phyloP scores from a whole-genome alignment of 92 coral and sea anemone genomes.

The Actinostola sp. region DNA sequence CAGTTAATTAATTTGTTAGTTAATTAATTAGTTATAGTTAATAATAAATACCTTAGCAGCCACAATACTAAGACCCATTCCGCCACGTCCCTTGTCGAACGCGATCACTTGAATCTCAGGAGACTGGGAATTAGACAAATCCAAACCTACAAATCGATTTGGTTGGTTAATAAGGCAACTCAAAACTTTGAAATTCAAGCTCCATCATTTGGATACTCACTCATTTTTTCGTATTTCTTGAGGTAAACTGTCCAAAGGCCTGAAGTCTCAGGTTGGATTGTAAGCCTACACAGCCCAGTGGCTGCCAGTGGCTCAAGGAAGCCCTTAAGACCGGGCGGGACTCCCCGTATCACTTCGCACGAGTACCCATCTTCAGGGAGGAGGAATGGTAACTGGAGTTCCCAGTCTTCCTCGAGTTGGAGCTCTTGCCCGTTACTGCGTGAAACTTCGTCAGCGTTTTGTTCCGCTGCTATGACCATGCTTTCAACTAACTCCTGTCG shows the following conservation, averaged over 20 bases:
- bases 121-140: conserved; percentile 22
- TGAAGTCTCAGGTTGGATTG: conserved; percentile 80
- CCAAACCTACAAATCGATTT: background rate
- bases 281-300: conserved; percentile 86
- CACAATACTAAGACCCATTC: conserved; percentile 99
- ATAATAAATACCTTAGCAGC: conserved; percentile 99
- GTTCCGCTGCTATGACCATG: conserved; percentile 88
- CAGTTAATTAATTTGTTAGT: too few relatives aligned
- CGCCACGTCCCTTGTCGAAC: conserved; percentile 93
- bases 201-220: conserved; percentile 41
- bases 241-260: conserved; percentile 96
- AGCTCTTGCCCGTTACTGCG: conserved; percentile 93
- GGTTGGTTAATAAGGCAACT: background rate
- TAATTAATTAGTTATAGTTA: too few relatives aligned
- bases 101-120: conserved; percentile 81
- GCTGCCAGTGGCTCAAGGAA: conserved; percentile 88
- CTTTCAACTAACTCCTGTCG: conserved; percentile 71
- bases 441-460: conserved; percentile 91
- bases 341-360: conserved; percentile 93
- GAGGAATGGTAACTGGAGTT: conserved; percentile 89
- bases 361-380: conserved; percentile 98
- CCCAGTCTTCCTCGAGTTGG: conserved; percentile 92
- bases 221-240: conserved; percentile 48
- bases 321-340: conserved; percentile 91
- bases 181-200: too few relatives aligned